A percentile compares a stretch with the other conserved stretches of the same genome.
Conservation (phyloP, 2,888 invertebrate genomes). For the Eumerus sabulonum region DNA sequence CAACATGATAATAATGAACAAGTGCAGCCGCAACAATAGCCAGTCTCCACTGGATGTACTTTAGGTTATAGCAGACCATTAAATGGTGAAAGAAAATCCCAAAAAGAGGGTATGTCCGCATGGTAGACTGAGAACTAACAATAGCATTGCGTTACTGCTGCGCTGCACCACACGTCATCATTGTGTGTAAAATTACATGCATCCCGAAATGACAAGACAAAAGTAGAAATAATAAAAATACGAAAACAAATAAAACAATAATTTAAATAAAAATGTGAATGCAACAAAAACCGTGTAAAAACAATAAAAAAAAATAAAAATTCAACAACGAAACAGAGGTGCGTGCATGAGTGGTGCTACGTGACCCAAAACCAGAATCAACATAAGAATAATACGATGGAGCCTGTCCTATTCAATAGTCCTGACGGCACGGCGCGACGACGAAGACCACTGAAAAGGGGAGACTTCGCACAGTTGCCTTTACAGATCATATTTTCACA, state of each 20-base stretch:
- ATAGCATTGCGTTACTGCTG: slow-evolving; percentile 31
- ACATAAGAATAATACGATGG: slow-evolving; percentile 58
- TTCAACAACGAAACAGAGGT: slow-evolving; percentile 56
- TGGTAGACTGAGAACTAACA: slow-evolving; percentile 56
- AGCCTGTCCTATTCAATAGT: slow-evolving; percentile 58
- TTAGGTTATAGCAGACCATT: slow-evolving; percentile 11
- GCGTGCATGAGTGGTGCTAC: slow-evolving; percentile 68
- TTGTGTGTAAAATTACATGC: slow-evolving; percentile 49
- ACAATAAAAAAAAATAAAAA: slow-evolving; percentile 52
- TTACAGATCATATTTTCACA: slow-evolving; percentile 59
- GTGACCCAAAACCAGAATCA: slow-evolving; percentile 68
- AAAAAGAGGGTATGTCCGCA: slow-evolving; percentile 54
- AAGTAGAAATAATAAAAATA: too few relatives aligned
- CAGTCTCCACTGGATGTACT: slow-evolving; percentile 46
- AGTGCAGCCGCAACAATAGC: slow-evolving; percentile 66
- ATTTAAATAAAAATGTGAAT: slow-evolving; percentile 66
- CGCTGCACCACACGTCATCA: slow-evolving; percentile 30
- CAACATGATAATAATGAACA: slow-evolving; percentile 66
- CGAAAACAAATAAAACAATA: slow-evolving; percentile 48
- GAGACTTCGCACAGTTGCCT: slow-evolving; percentile 46
- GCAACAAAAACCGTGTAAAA: slow-evolving; percentile 37
- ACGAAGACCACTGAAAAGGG: not conserved
- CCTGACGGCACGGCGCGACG: slow-evolving; percentile 28
- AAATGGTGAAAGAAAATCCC: slow-evolving; percentile 2
- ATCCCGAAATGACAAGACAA: not conserved